Percentiles rank a stretch among this genome's conserved stretches.
Evolutionary conservation across 2,113 vertebrate genomes (phyloP).

Genomic region (Cyprinodon variegatus): DNA sequence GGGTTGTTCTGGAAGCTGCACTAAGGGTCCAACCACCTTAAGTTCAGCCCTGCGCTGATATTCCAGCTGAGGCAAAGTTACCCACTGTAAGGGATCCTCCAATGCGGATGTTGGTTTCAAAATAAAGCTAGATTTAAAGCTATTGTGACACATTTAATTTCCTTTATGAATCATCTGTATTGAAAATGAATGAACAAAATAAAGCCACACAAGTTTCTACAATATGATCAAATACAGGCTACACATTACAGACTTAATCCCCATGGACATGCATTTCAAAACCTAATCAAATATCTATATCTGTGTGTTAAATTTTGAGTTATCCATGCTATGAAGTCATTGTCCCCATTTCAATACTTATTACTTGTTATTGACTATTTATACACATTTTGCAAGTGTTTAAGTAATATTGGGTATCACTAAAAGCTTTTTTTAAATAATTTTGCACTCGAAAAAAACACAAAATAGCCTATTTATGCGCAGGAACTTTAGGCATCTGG

Average conservation of each 20-base stretch:
- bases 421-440: too few species aligned
- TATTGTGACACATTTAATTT: neutral
- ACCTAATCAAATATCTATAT: neutral
- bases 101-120: constrained; percentile 39
- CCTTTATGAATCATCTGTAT: neutral
- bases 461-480: too few species aligned
- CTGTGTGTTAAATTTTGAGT: neutral
- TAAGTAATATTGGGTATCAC: too few species aligned
- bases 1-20: constrained; percentile 9
- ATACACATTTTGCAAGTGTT: too few species aligned
- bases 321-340: neutral
- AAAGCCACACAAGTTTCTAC: too few species aligned
- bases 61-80: constrained; percentile 11
- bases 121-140: constrained; percentile 18
- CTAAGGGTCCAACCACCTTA: constrained; percentile 19
- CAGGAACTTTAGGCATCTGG: too few species aligned
- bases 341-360: neutral
- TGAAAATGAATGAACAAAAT: too few species aligned
- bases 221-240: too few species aligned
- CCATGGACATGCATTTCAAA: neutral
- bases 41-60: neutral
- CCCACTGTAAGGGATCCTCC: rapidly evolving
- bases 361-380: too few species aligned
- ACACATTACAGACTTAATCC: too few species aligned
- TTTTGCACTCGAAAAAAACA: too few species aligned